Conservation (phyloP, 1,140 invertebrate genomes). For the Ectropis grisescens region DNA sequence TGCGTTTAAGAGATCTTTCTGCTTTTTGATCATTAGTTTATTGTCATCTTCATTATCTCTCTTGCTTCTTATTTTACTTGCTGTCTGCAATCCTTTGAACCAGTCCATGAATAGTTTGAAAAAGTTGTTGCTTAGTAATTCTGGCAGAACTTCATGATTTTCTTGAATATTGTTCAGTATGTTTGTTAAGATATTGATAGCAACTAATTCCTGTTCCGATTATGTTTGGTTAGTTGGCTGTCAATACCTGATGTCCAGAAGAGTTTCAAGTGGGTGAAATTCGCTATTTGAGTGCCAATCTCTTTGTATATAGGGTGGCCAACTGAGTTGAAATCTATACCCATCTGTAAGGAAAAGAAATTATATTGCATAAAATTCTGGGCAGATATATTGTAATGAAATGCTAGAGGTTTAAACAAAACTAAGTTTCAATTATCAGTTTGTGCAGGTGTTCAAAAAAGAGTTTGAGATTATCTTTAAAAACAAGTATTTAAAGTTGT, state of each 20-base stretch:
- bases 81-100: conserved; percentile 66
- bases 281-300: conserved; percentile 65
- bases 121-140: conserved; percentile 69
- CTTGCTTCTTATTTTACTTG: conserved; percentile 52
- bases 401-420: no score
- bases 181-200: conserved; percentile 65
- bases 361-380: conserved; percentile 4
- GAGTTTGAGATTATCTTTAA: no score
- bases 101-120: conserved; percentile 71
- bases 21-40: conserved; percentile 68
- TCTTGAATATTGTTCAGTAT: conserved; percentile 65
- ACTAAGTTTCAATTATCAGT: no score
- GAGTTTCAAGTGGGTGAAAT: conserved; percentile 53
- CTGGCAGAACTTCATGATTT: conserved; percentile 59
- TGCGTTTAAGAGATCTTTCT: conserved; percentile 69
- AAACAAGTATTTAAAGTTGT: no score
- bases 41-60: conserved; percentile 60
- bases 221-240: conserved; percentile 70
- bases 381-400: no score
- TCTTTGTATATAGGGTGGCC: conserved; percentile 74
- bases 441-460: no score
- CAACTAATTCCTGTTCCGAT: conserved; percentile 72
- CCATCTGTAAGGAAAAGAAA: conserved; percentile 59
- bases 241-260: conserved; percentile 73
- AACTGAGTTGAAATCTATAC: conserved; percentile 70